A percentile compares a stretch with the other conserved stretches of the same genome.
These are phyloP conservation scores for Lithosia quadra DNA, from an alignment of 2,888 invertebrate species.

Conservation along the genomic window DNA sequence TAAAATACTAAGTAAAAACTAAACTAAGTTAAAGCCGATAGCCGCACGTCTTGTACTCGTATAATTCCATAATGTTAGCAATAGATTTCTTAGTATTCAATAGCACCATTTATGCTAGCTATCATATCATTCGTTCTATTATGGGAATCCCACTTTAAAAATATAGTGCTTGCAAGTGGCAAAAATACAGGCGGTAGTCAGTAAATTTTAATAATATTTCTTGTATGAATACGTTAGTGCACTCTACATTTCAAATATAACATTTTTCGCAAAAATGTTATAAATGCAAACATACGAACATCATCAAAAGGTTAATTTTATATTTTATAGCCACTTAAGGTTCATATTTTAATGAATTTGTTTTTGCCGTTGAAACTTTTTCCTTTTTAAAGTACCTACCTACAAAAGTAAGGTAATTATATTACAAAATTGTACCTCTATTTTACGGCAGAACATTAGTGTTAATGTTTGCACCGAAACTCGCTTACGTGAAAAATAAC, in stretches of 20 bases:
- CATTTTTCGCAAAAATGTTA: slow-evolving; percentile 6
- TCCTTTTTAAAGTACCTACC: slow-evolving; percentile 53
- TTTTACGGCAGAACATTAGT: slow-evolving; percentile 67
- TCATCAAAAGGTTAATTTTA: slow-evolving; percentile 20
- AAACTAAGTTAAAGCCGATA: too few relatives aligned
- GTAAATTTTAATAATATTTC: slow-evolving; percentile 1
- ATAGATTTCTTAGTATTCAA: background rate
- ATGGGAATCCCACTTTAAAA: background rate
- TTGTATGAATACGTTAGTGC: slow-evolving; percentile 7
- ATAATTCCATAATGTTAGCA: background rate
- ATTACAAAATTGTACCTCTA: slow-evolving; percentile 61
- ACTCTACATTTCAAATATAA: slow-evolving; percentile 9
- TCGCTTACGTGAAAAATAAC: slow-evolving; percentile 71
- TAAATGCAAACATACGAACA: slow-evolving; percentile 9
- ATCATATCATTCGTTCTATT: background rate
- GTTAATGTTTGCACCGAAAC: slow-evolving; percentile 70
- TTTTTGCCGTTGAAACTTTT: slow-evolving; percentile 54
- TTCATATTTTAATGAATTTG: slow-evolving; percentile 51
- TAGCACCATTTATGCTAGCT: background rate
- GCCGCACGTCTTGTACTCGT: too few relatives aligned
- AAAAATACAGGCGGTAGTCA: background rate
- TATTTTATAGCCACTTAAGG: slow-evolving; percentile 23
- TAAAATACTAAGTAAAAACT: too few relatives aligned
- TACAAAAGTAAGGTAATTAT: slow-evolving; percentile 71
- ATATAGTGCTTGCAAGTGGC: background rate